Evolutionary conservation across 2,797 vertebrate species (phyloP), one percentile per base, ranked within the genome.

Genomic region (Esox lucius): DNA sequence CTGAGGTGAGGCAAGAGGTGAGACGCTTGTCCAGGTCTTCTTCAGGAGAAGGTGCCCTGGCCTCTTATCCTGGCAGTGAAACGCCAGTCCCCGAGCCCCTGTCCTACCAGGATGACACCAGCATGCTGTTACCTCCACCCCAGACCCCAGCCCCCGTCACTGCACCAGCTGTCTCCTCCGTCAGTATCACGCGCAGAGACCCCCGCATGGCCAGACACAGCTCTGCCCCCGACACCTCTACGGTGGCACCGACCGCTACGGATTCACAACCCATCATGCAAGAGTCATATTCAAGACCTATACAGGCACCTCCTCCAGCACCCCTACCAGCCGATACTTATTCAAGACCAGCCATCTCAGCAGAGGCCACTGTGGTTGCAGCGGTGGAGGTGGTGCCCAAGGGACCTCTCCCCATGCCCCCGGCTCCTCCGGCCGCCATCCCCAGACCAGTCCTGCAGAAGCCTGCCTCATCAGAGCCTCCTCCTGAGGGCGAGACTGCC

Each of bases 161-260:
- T 17, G 73, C 66, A 8, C 88, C 93, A 0, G 78, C 92, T 0
- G 87, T 94, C 59, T 94, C 93, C 15, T 97, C 96, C 0, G 96
- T 97, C 48, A 97, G 92, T 0, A 94, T 96, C 86, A 97, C 96
- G 4, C 96, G 97, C 76, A 92, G 97, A 78, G 97, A 99, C 84
- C 97, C 98, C 0, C 93, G 97, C 75, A 97, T 95, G 62, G 96
- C 95, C 5, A 85, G 95, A 73, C 92, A 94, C 53, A 79, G 87
- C 22, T 86, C 81, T 11, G 33, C 83, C 35, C 81, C 85, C 35
- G 93, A 94, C 33, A 87, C 90, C 59, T 64, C 83, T 19, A 6
- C 15, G 22, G 83, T n/a, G 33, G n/a, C 56, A 24, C 56, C 56
- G 11, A 61, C 24, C 22, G 22, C 56, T 8, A 12, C 56, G 4